phyloP scores from a whole-genome alignment of 2,888 invertebrate species.

The Balanococcus diminutus region DNA sequence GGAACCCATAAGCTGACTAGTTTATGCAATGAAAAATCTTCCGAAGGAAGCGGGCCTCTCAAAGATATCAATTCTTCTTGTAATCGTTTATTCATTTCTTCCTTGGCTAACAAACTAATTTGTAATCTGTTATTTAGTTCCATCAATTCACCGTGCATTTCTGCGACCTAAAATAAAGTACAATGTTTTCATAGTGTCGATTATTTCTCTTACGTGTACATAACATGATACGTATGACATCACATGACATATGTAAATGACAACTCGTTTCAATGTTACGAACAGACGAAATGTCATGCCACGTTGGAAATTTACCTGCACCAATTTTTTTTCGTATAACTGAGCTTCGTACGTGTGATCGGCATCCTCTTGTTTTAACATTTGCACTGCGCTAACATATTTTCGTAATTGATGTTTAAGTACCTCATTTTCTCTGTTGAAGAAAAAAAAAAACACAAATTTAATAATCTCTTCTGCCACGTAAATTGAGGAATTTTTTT shows the following conservation, averaged over 20 bases:
- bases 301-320: constrained; percentile 69
- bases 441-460: background rate
- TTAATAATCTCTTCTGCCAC: background rate
- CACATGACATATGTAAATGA: background rate
- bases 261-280: constrained; percentile 12
- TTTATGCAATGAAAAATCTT: constrained; percentile 61
- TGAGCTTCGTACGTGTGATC: constrained; percentile 73
- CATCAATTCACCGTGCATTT: constrained; percentile 94
- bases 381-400: constrained; percentile 87
- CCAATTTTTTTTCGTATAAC: constrained; percentile 83
- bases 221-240: background rate
- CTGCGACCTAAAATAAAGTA: constrained; percentile 72
- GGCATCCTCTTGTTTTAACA: constrained; percentile 67
- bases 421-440: constrained; percentile 77
- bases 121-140: constrained; percentile 87
- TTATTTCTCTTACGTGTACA: background rate
- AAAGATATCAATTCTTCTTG: constrained; percentile 71
- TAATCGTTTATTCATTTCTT: constrained; percentile 67
- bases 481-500: background rate
- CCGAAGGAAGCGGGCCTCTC: constrained; percentile 67
- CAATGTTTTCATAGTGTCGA: background rate
- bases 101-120: constrained; percentile 71
- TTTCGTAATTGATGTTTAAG: constrained; percentile 83
- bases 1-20: constrained; percentile 86
- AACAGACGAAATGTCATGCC: background rate